Percentiles rank a stretch among this genome's conserved stretches.
These are phyloP conservation scores for Rhizomys pruinosus DNA, from an alignment of 2,113 vertebrate genomes.

Conservation along the genomic window DNA sequence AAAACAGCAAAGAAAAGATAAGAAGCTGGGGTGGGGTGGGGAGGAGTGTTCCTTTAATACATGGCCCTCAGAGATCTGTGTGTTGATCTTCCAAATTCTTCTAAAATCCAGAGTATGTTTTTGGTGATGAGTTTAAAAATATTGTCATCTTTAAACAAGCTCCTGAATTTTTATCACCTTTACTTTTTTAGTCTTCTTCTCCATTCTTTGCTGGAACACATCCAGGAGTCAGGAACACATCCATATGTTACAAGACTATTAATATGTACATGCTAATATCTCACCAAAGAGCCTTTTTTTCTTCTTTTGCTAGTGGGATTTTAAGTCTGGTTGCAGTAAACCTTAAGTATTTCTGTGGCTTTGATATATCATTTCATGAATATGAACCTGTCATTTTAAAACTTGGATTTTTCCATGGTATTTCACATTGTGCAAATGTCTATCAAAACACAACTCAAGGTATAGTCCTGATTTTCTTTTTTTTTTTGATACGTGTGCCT, in stretches of 20 bases:
- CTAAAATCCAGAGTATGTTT: slow-evolving; percentile 59
- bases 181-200: slow-evolving; percentile 46
- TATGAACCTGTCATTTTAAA: neutral
- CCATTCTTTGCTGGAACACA: neutral
- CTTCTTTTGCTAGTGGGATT: neutral
- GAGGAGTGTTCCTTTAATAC: neutral
- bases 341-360: neutral
- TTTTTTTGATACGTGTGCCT: neutral
- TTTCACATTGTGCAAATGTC: neutral
- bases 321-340: slow-evolving; percentile 1
- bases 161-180: slow-evolving; percentile 2
- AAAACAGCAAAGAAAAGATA: neutral
- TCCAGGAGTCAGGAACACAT: slow-evolving; percentile 41
- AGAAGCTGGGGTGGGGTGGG: neutral
- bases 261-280: slow-evolving; percentile 7
- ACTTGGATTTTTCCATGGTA: neutral
- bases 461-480: neutral
- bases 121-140: slow-evolving; percentile 75
- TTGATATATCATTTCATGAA: neutral
- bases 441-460: slow-evolving; percentile 30
- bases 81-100: slow-evolving; percentile 16
- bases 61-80: neutral
- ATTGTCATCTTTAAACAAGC: slow-evolving; percentile 60
- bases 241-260: slow-evolving; percentile 10
- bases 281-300: slow-evolving; percentile 14